Conservation (phyloP, 2,797 vertebrate species). For the Petrocephalus schoutedeni region DNA sequence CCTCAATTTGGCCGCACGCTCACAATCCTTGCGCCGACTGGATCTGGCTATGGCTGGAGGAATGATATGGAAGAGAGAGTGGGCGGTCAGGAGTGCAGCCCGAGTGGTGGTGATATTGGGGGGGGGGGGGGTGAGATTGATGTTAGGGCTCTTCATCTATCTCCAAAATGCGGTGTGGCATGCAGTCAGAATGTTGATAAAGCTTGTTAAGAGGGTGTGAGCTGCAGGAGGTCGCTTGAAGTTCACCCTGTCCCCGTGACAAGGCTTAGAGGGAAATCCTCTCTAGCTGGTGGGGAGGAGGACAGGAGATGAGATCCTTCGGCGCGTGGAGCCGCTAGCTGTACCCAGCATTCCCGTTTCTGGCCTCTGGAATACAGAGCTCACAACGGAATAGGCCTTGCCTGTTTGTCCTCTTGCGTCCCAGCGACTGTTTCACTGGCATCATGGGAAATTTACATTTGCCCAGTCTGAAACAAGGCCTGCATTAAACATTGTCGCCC, state of each 20-base stretch:
- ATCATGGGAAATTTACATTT: constrained; percentile 5
- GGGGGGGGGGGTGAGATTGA: background rate
- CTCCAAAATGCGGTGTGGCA: background rate
- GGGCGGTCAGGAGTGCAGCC: background rate
- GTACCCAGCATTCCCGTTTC: background rate
- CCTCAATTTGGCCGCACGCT: background rate
- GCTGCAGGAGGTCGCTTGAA: background rate
- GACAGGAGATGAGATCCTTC: background rate
- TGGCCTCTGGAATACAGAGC: background rate
- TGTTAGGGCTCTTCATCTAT: background rate
- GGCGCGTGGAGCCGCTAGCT: background rate
- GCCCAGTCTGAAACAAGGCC: background rate
- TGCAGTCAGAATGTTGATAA: background rate
- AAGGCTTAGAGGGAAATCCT: background rate
- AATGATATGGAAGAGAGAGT: background rate
- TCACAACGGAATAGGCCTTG: background rate
- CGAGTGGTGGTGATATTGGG: background rate
- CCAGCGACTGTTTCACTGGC: background rate
- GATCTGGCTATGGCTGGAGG: background rate
- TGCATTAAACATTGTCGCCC: background rate
- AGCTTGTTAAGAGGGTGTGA: background rate
- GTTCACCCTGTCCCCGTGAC: background rate
- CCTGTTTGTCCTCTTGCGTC: background rate
- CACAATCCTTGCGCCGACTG: background rate
- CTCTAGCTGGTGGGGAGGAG: background rate